phyloP scores from a whole-genome alignment of 2,797 vertebrate genomes.

The Schizothorax lantsangensis region DNA sequence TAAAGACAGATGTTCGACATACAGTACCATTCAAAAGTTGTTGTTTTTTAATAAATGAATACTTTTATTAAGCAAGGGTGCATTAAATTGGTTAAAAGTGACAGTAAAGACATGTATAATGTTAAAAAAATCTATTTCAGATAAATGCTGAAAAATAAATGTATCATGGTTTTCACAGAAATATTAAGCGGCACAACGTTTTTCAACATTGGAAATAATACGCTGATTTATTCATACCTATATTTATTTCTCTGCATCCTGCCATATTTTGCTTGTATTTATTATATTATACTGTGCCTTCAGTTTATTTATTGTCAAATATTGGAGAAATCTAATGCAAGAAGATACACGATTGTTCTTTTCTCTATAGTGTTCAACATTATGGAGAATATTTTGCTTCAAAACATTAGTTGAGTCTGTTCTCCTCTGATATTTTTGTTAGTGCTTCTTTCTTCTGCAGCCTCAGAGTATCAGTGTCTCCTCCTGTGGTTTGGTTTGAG shows the following conservation, averaged over 20 bases:
- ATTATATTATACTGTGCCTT: background rate
- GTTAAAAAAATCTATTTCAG: background rate
- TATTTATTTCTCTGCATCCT: background rate
- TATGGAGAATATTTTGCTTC: background rate
- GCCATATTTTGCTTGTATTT: background rate
- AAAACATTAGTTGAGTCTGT: background rate
- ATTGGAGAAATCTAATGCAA: background rate
- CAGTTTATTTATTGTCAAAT: background rate
- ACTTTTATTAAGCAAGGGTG: background rate
- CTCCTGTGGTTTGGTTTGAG: background rate
- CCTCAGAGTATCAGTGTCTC: constrained; percentile 4
- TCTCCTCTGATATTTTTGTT: background rate
- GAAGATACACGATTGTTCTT: background rate
- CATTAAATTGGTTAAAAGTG: background rate
- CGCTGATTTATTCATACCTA: background rate
- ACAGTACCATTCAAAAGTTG: background rate
- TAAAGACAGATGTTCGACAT: background rate
- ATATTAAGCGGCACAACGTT: background rate
- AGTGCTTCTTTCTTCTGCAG: background rate
- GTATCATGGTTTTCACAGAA: too few relatives aligned
- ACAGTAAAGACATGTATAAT: background rate
- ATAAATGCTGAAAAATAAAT: too few relatives aligned
- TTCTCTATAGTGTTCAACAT: background rate
- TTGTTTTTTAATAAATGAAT: background rate
- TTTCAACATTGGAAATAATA: background rate